phyloP scores from a whole-genome alignment of 2,113 vertebrate species.

The Apistogramma diplotaenia region DNA sequence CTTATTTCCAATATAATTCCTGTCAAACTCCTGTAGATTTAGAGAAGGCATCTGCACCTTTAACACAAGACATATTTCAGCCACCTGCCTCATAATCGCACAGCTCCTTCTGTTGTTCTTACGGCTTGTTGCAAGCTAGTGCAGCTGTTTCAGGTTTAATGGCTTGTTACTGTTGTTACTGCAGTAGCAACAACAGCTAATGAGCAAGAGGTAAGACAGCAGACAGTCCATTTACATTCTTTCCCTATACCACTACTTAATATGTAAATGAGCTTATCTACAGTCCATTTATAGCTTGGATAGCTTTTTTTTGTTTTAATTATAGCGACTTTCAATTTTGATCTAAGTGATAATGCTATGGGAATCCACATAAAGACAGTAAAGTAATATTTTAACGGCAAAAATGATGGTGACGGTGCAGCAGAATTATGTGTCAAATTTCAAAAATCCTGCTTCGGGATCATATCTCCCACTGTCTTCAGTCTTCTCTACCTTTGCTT shows the following conservation, averaged over 20 bases:
- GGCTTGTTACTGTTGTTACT: neutral
- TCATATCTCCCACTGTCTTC: slow-evolving; percentile 10
- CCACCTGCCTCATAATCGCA: neutral
- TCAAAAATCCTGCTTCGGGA: neutral
- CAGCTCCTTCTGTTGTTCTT: neutral
- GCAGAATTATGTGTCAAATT: neutral
- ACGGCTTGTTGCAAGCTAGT: neutral
- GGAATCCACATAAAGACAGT: neutral
- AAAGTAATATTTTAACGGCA: neutral
- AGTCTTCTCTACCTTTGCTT: slow-evolving; percentile 7
- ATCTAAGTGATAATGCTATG: neutral
- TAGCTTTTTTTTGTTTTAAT: neutral
- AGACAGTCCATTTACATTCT: neutral
- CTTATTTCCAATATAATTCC: neutral
- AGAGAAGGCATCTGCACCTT: neutral
- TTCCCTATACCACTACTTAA: no score
- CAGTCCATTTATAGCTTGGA: neutral
- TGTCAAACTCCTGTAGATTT: neutral
- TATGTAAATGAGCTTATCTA: neutral
- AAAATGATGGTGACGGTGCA: neutral
- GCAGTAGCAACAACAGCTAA: neutral
- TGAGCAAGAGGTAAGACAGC: neutral
- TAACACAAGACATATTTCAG: neutral
- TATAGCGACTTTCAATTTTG: neutral
- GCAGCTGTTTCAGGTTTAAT: neutral